Conservation (phyloP, 2,888 invertebrate species). For the Polydrusus tereticollis region DNA sequence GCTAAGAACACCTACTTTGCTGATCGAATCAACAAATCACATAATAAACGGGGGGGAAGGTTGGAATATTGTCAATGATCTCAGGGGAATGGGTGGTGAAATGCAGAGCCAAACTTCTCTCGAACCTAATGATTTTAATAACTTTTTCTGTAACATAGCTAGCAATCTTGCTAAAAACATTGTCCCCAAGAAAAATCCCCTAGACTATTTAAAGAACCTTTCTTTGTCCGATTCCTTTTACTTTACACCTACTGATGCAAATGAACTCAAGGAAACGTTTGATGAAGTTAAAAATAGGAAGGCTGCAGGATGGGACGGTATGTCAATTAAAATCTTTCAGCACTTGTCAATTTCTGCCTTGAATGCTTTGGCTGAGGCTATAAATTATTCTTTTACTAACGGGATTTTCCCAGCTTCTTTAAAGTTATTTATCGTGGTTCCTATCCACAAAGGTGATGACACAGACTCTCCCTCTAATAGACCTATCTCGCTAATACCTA, state of each 20-base stretch:
- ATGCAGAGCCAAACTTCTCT: not conserved
- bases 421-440: too few species aligned
- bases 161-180: not conserved
- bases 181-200: not conserved
- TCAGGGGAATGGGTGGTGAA: not conserved
- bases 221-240: not conserved
- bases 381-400: too few species aligned
- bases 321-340: not conserved
- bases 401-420: too few species aligned
- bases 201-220: not conserved
- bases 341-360: too few species aligned
- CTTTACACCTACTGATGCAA: not conserved
- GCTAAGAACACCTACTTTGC: not conserved
- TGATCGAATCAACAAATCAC: not conserved
- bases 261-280: not conserved
- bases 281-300: not conserved
- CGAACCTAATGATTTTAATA: not conserved
- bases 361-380: too few species aligned
- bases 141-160: not conserved
- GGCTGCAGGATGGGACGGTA: not conserved
- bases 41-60: not conserved
- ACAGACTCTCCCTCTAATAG: too few species aligned
- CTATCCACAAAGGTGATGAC: too few species aligned
- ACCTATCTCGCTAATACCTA: too few species aligned
- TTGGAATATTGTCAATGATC: not conserved